phyloP scores from a whole-genome alignment of 1,140 invertebrate genomes.

The Nasonia longicornis region DNA sequence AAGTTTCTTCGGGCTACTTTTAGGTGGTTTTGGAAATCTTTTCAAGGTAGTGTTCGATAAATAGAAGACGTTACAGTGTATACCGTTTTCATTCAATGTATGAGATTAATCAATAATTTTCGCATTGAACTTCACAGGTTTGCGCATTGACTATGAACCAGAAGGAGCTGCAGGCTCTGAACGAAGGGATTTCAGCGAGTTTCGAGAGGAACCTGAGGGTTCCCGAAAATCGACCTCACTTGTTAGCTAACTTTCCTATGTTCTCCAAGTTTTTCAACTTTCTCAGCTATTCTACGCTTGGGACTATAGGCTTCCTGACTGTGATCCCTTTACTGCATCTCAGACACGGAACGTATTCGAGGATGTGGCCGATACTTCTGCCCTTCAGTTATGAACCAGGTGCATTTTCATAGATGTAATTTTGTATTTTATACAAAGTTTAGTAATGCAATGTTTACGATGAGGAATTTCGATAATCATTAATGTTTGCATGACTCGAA shows the following conservation, averaged over 20 bases:
- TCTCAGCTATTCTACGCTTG: neutral
- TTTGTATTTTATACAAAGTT: neutral
- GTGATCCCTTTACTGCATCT: neutral
- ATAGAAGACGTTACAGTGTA: constrained; percentile 35
- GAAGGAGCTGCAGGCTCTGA: neutral
- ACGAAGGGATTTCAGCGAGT: neutral
- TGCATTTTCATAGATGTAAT: neutral
- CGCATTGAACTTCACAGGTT: neutral
- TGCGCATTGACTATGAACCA: neutral
- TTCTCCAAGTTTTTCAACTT: constrained; percentile 15
- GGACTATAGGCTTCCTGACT: neutral
- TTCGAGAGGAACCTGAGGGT: constrained; percentile 4
- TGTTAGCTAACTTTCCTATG: neutral
- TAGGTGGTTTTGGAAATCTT: constrained; percentile 46
- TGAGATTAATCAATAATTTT: neutral
- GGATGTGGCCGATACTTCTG: neutral
- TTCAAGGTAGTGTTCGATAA: constrained; percentile 40
- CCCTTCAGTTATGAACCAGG: constrained; percentile 19
- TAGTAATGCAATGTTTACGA: neutral
- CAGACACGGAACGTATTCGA: neutral
- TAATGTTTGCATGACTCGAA: neutral
- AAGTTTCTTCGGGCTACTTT: constrained; percentile 17
- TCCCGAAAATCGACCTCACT: neutral
- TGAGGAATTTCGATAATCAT: neutral
- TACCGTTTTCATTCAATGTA: neutral